Percentiles rank a stretch among this genome's conserved stretches.
phyloP scores from a whole-genome alignment of 2,113 vertebrate genomes.

The Labeo rohita region DNA sequence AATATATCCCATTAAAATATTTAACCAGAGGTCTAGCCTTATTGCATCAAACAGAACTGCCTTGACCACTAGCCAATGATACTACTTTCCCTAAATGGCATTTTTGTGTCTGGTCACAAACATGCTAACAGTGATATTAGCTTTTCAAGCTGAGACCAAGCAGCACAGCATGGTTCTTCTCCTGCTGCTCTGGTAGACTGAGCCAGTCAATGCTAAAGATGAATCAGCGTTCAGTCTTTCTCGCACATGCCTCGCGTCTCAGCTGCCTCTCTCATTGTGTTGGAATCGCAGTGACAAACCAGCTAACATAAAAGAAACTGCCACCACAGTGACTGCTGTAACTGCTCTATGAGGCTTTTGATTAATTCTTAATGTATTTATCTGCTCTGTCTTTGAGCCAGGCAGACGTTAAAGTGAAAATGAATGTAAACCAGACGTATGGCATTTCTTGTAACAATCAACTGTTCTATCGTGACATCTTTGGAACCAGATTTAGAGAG shows the following conservation, averaged over 20 bases:
- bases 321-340: background rate
- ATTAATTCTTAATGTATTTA: background rate
- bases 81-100: background rate
- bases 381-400: background rate
- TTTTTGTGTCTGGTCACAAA: background rate
- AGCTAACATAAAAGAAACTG: conserved; percentile 11
- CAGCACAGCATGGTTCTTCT: conserved; percentile 26
- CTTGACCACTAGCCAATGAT: background rate
- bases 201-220: conserved; percentile 27
- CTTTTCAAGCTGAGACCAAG: background rate
- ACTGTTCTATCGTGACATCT: background rate
- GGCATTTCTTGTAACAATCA: background rate
- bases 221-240: conserved; percentile 3
- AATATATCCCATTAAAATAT: background rate
- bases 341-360: conserved; percentile 16
- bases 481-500: background rate
- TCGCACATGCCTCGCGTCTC: background rate
- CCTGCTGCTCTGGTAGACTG: conserved; percentile 30
- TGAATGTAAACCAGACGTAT: background rate
- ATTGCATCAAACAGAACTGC: background rate
- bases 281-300: conserved; percentile 11
- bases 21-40: background rate
- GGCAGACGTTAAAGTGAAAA: background rate
- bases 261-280: conserved; percentile 30
- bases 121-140: conserved; percentile 1